Percentiles rank a stretch among this genome's conserved stretches.
phyloP scores from a whole-genome alignment of 2,113 vertebrate genomes.

The Rhinolophus sinicus region DNA sequence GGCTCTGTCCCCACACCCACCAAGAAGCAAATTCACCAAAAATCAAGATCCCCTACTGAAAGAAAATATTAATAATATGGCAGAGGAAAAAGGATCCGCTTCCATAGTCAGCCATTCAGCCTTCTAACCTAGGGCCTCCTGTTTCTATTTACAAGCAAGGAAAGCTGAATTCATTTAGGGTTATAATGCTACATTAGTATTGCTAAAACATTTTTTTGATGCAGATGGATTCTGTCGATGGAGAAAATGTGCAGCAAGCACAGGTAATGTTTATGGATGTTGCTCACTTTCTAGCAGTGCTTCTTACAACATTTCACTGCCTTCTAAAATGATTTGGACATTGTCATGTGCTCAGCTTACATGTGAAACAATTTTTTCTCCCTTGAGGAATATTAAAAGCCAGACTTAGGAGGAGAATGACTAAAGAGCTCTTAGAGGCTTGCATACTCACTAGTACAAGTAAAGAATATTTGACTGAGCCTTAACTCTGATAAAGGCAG shows the following conservation, averaged over 20 bases:
- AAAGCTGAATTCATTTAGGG: neutral
- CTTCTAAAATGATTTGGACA: slow-evolving; percentile 32
- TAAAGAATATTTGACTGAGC: slow-evolving; percentile 26
- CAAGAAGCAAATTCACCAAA: slow-evolving; percentile 7
- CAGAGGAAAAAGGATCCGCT: neutral
- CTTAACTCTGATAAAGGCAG: slow-evolving; percentile 50
- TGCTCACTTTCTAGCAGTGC: slow-evolving; percentile 24
- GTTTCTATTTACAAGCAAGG: neutral
- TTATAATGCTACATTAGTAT: neutral
- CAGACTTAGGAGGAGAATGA: slow-evolving; percentile 12
- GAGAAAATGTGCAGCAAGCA: neutral
- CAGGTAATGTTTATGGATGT: neutral
- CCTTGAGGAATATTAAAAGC: slow-evolving; percentile 29
- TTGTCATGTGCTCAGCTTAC: slow-evolving; percentile 27
- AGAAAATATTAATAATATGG: slow-evolving; percentile 15
- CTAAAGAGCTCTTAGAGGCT: slow-evolving; percentile 18
- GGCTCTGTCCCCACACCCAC: neutral
- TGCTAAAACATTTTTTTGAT: neutral
- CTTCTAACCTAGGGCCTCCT: neutral
- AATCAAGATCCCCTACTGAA: slow-evolving; percentile 14
- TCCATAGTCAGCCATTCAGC: neutral
- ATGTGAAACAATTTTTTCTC: slow-evolving; percentile 29
- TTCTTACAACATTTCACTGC: neutral
- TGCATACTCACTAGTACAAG: slow-evolving; percentile 1
- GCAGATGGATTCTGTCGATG: neutral